These are phyloP conservation scores for Nephila pilipes DNA, from an alignment of 1,140 invertebrate species.

Conservation along the genomic window DNA sequence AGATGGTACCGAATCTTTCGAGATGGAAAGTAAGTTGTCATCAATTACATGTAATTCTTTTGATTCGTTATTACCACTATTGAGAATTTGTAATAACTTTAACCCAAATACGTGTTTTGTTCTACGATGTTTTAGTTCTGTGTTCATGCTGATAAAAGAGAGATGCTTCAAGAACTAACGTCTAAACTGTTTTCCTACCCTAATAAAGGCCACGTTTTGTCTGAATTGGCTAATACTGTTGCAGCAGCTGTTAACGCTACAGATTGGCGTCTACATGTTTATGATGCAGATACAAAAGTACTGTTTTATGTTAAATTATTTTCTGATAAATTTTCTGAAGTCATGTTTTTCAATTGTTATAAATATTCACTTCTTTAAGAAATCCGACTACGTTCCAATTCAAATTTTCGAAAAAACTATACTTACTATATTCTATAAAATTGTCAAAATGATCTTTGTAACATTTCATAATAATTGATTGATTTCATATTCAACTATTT, in stretches of 20 bases:
- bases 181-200: conserved; percentile 83
- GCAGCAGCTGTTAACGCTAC: conserved; percentile 85
- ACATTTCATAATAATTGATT: no score
- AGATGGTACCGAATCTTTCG: conserved; percentile 83
- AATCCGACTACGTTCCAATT: no score
- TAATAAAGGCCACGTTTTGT: conserved; percentile 84
- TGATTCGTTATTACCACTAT: neutral
- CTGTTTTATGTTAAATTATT: neutral
- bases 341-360: no score
- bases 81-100: neutral
- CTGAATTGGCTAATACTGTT: conserved; percentile 85
- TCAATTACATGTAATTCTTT: neutral
- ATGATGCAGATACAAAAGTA: conserved; percentile 81
- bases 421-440: no score
- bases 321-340: no score
- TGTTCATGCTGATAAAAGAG: conserved; percentile 85
- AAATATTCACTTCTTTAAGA: no score
- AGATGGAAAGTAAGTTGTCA: conserved; percentile 83
- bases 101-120: no score
- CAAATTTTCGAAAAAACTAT: no score
- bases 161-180: conserved; percentile 85
- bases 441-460: no score
- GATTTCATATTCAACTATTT: no score
- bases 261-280: conserved; percentile 83
- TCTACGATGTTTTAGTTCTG: conserved; percentile 82